Base-by-base conservation (phyloP, 1,140 invertebrate genomes). In the Helicoverpa zea region DNA sequence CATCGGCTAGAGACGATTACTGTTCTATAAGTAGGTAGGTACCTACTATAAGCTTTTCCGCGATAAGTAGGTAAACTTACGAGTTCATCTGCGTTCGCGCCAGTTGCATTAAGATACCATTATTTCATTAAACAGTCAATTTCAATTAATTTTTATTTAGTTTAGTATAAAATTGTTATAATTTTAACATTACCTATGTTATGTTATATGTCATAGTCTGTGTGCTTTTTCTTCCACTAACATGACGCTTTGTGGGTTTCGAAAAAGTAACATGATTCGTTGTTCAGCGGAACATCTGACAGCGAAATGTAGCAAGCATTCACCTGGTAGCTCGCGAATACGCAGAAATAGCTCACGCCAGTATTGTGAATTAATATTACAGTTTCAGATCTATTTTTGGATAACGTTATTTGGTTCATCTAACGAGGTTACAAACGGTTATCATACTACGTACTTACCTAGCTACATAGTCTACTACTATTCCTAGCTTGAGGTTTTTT, bases 381-480 rank as follows among this genome's bases (percentile, higher is more conserved):
- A 54, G 13, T 63, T 13, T 30, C 10, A 49, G 43, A 49, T 66
- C 63, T 66, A 66, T 66, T 66, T 66, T 49, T n/a, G 43, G 14
- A n/a, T 12, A 18, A 49, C 43, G 63, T 18, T 66, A 66, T 66
- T 66, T 66, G 35, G 63, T 66, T 49, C 63, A 66, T n/a, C 63
- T 13, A 64, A n/a, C 35, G 63, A 64, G 63, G 35, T 43, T 43
- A 47, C 43, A 49, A 66, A 66, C 11, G 63, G 43, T 18, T 47
- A 16, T 49, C 63, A n/a, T 66, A 11, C 7, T 49, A 23, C 10
- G n/a, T 11, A 59, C 2, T 23, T 29, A 29, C 9, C 18, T 29
- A 12, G 1, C 23, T 59, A 29, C 23, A 2, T 59, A 59, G 9
- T 12, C 2, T 58, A 23, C 56, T 16, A 58, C 23, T 58, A 58